Evolutionary conservation across 2,888 invertebrate genomes (phyloP).

Genomic region (Taphrorychus bicolor): DNA sequence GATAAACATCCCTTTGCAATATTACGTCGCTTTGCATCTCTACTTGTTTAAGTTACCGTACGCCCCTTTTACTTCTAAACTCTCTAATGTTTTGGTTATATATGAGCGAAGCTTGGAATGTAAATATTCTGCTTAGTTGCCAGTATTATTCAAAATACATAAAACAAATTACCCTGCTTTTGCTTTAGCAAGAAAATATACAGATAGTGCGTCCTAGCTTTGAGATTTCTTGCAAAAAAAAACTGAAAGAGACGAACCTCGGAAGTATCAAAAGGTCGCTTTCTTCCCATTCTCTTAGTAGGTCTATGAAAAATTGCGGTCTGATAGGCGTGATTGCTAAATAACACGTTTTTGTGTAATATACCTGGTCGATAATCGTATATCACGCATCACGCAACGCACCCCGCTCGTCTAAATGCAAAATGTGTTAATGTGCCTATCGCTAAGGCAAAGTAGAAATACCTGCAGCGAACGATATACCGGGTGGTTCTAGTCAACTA

Average conservation of each 20-base stretch:
- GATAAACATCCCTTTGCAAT: slow-evolving; percentile 14
- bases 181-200: neutral
- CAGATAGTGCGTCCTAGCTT: too few species aligned
- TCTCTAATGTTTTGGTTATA: neutral
- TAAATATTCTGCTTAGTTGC: neutral
- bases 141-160: neutral
- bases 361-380: neutral
- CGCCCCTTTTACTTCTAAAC: neutral
- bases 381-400: slow-evolving; percentile 4
- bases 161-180: neutral
- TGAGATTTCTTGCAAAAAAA: neutral
- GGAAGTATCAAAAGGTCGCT: neutral
- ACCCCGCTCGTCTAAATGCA: neutral
- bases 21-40: slow-evolving; percentile 1
- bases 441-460: neutral
- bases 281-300: neutral
- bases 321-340: neutral
- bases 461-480: too few species aligned
- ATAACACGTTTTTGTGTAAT: neutral
- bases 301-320: neutral
- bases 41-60: neutral
- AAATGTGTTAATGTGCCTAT: neutral
- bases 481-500: too few species aligned
- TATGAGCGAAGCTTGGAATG: neutral
- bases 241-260: neutral